These are phyloP conservation scores for Cervus canadensis DNA, from an alignment of 2,113 vertebrate species.

Conservation along the genomic window DNA sequence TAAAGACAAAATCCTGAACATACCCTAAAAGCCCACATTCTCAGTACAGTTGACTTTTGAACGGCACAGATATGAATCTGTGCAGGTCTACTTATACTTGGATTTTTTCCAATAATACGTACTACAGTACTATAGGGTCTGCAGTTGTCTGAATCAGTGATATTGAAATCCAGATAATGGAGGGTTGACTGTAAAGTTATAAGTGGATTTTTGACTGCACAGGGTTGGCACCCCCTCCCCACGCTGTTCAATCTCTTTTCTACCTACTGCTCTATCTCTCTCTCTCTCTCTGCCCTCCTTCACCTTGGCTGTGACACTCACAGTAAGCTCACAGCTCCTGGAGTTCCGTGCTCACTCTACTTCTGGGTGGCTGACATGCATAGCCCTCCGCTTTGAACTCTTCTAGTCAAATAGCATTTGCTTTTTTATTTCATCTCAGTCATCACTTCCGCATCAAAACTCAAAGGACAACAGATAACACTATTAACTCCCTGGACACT, in stretches of 20 bases:
- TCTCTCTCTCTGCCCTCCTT: background rate
- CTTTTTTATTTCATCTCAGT: background rate
- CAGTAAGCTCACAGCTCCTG: background rate
- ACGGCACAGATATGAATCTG: background rate
- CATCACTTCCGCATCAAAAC: background rate
- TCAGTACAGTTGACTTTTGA: background rate
- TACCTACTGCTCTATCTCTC: fast-evolving
- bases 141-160: background rate
- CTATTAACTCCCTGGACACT: background rate
- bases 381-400: background rate
- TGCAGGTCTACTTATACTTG: background rate
- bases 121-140: background rate
- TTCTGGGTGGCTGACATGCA: background rate
- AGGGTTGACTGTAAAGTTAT: background rate
- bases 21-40: background rate
- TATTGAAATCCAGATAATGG: background rate
- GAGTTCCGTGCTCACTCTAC: too few species aligned
- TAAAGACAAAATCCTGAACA: background rate
- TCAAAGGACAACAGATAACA: background rate
- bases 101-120: background rate
- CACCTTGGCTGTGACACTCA: background rate
- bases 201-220: background rate
- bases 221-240: background rate
- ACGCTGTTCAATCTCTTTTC: background rate
- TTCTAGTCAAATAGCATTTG: background rate